Evolutionary conservation across 2,888 invertebrate species (phyloP), one percentile per base, ranked within the genome.

Genomic region (Erannis defoliaria): DNA sequence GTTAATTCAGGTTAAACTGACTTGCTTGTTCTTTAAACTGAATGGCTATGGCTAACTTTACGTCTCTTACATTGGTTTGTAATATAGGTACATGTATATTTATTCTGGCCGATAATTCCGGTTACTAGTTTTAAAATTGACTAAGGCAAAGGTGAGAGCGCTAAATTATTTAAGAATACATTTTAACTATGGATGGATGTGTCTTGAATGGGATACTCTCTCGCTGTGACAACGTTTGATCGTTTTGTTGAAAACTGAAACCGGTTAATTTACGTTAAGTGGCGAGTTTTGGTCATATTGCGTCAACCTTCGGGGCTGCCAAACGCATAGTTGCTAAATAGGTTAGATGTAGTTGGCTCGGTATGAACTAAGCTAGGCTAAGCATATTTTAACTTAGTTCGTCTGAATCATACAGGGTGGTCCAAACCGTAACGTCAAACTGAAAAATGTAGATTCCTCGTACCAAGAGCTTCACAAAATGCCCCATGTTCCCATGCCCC

Each of bases 171-270:
- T n/a, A n/a, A n/a, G n/a, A n/a, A n/a, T n/a, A n/a, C n/a, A n/a
- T n/a, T n/a, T n/a, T n/a, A n/a, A n/a, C n/a, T n/a, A n/a, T n/a
- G 5, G 1, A 29, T 29, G 26, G 26, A 29, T 9, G 26, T 9
- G 26, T 29, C 26, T 29, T 29, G 26, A n/a, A n/a, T n/a, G n/a
- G n/a, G n/a, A 1, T 49, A 18, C 31, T 40, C 37, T 35, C 33
- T 29, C 37, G 58, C 46, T 26, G 54, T 26, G 53, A 64, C 54
- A 58, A 55, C 45, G 59, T 67, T 64, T 66, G 67, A 68, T 56
- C 48, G 66, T 18, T 57, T 58, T 42, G 67, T 71, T 73, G 68
- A 76, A 74, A 71, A 72, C 64, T 56, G 63, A 69, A 74, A 70
- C 75, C 70, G 69, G 71, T 64, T 77, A 74, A 73, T 65, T 59